A percentile compares a stretch with the other conserved stretches of the same genome.
Evolutionary conservation across 1,140 invertebrate species (phyloP).

Genomic region (Portunus trituberculatus): DNA sequence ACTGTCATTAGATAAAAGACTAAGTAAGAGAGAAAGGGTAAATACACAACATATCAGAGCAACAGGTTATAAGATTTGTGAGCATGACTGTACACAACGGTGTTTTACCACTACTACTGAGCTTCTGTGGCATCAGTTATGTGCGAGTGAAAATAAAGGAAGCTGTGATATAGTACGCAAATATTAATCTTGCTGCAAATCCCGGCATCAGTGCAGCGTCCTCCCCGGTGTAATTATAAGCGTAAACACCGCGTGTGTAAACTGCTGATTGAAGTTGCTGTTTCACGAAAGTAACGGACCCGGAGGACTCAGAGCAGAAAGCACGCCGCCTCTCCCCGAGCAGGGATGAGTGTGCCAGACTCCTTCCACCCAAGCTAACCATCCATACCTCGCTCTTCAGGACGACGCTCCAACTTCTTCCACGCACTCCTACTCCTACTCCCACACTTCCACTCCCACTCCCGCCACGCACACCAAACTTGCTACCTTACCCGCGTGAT

Average conservation of each 20-base stretch:
- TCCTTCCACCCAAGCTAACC: not conserved
- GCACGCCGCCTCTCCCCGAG: not conserved
- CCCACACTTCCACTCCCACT: not conserved
- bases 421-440: not conserved
- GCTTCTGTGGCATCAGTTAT: too few relatives aligned
- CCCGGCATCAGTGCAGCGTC: not conserved
- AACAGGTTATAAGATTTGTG: too few relatives aligned
- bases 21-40: too few relatives aligned
- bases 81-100: too few relatives aligned
- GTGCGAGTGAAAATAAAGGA: too few relatives aligned
- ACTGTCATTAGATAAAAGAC: too few relatives aligned
- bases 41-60: too few relatives aligned
- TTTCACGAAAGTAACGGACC: not conserved
- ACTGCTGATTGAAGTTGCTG: not conserved
- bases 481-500: not conserved
- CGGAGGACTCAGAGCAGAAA: not conserved
- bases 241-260: not conserved
- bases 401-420: too few relatives aligned
- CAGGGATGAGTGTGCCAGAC: not conserved
- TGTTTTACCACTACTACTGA: too few relatives aligned
- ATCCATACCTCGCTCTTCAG: not conserved
- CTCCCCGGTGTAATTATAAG: not conserved
- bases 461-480: not conserved
- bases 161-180: too few relatives aligned
- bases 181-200: not conserved